These are phyloP conservation scores for Calyptomena viridis DNA, from an alignment of 2,113 vertebrate genomes.

Conservation along the genomic window DNA sequence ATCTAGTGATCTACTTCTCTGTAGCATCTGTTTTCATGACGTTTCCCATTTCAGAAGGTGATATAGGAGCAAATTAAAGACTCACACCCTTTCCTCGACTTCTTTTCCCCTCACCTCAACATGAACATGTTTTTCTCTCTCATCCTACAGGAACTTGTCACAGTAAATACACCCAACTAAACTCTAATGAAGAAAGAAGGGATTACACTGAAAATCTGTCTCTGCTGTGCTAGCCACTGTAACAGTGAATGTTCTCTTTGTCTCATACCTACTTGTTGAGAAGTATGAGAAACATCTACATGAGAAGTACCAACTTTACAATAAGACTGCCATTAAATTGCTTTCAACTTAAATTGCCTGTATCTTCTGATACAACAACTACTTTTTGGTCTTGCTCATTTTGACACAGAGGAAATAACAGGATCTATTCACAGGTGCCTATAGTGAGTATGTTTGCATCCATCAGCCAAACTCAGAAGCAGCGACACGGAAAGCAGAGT, in stretches of 20 bases:
- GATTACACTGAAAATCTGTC: neutral
- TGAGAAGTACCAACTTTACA: neutral
- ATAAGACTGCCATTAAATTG: neutral
- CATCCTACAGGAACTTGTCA: neutral
- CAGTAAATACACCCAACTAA: neutral
- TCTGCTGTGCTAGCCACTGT: neutral
- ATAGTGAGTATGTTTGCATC: neutral
- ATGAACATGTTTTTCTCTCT: neutral
- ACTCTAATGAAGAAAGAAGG: neutral
- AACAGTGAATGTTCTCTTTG: neutral
- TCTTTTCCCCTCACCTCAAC: neutral
- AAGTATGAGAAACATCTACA: neutral
- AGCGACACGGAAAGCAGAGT: neutral
- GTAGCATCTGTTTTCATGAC: neutral
- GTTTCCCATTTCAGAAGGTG: neutral
- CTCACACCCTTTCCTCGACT: neutral
- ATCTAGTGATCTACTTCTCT: neutral
- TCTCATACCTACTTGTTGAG: neutral
- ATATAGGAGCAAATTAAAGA: neutral
- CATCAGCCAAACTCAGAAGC: neutral
- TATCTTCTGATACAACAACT: neutral
- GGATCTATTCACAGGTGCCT: neutral
- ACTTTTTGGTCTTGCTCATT: neutral
- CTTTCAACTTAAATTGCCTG: neutral
- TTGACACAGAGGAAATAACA: neutral